These are phyloP conservation scores for Nysson spinosus DNA, from an alignment of 2,888 invertebrate genomes.

Conservation along the genomic window DNA sequence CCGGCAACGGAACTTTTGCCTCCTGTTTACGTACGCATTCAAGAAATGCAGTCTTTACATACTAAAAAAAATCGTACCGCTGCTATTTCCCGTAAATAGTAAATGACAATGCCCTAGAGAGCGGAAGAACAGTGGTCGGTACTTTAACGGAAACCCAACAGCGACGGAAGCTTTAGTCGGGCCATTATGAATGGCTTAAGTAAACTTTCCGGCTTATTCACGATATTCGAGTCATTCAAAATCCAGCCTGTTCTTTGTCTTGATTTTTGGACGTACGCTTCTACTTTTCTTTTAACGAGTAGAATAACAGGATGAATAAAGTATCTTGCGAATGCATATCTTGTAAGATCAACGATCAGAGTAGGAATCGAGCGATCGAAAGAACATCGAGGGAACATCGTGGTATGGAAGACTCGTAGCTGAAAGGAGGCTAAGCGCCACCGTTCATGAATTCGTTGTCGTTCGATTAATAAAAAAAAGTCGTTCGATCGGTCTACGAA, in stretches of 20 bases:
- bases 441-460: conserved; percentile 65
- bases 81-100: conserved; percentile 31
- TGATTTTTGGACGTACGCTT: too few species aligned
- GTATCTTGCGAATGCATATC: too few species aligned
- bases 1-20: conserved; percentile 7
- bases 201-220: conserved; percentile 8
- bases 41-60: conserved; percentile 27
- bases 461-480: conserved; percentile 55
- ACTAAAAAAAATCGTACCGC: conserved; percentile 30
- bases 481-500: conserved; percentile 47
- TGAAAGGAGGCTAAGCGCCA: conserved; percentile 65
- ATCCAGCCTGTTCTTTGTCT: too few species aligned
- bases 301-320: too few species aligned
- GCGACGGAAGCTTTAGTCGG: conserved; percentile 28
- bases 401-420: conserved; percentile 31
- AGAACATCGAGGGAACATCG: conserved; percentile 1
- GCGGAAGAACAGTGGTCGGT: conserved; percentile 21
- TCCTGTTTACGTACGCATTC: conserved; percentile 40
- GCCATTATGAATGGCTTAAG: conserved; percentile 18
- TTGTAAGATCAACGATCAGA: too few species aligned
- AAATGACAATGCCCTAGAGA: conserved; percentile 30
- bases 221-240: background rate
- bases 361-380: background rate
- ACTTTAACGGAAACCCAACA: conserved; percentile 14
- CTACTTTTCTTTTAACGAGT: too few species aligned